These are phyloP conservation scores for Anorthoa munda DNA, from an alignment of 2,888 invertebrate species.

Conservation along the genomic window DNA sequence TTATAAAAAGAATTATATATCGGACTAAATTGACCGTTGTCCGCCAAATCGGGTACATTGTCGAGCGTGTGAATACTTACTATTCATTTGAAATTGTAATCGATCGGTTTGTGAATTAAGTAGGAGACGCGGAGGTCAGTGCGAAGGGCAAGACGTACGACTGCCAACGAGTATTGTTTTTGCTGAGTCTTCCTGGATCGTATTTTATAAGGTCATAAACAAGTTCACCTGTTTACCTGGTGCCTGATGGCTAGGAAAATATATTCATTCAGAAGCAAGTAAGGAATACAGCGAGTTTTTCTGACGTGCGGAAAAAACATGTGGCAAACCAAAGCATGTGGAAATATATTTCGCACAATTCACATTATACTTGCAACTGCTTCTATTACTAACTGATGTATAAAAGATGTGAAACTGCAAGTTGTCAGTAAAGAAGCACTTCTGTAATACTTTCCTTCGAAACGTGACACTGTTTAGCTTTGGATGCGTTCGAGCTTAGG, in stretches of 20 bases:
- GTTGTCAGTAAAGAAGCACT: slow-evolving; percentile 25
- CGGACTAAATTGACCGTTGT: slow-evolving; percentile 75
- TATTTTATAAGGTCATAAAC: slow-evolving; percentile 55
- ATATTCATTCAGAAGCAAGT: slow-evolving; percentile 44
- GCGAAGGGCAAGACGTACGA: slow-evolving; percentile 75
- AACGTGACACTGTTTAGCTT: slow-evolving; percentile 19
- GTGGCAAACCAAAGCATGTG: slow-evolving; percentile 43
- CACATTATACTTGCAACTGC: slow-evolving; percentile 39
- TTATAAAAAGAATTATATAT: slow-evolving; percentile 62
- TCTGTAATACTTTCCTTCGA: slow-evolving; percentile 15
- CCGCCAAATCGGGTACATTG: slow-evolving; percentile 78
- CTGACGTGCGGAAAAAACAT: too few species aligned
- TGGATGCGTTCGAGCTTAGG: neutral
- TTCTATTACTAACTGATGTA: slow-evolving; percentile 43
- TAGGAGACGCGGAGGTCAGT: slow-evolving; percentile 76
- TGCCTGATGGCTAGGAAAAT: slow-evolving; percentile 43
- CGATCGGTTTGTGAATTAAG: slow-evolving; percentile 74
- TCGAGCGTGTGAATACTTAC: slow-evolving; percentile 83
- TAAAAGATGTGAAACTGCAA: slow-evolving; percentile 46
- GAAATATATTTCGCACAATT: slow-evolving; percentile 50
- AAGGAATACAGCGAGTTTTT: slow-evolving; percentile 33
- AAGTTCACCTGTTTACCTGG: slow-evolving; percentile 52
- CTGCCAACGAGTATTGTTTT: slow-evolving; percentile 58
- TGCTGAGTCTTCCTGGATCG: slow-evolving; percentile 67
- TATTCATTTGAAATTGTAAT: slow-evolving; percentile 87